Percentiles rank a stretch among this genome's conserved stretches.
Evolutionary conservation across 2,797 vertebrate genomes (phyloP).

Genomic region (Rhinatrema bivittatum): DNA sequence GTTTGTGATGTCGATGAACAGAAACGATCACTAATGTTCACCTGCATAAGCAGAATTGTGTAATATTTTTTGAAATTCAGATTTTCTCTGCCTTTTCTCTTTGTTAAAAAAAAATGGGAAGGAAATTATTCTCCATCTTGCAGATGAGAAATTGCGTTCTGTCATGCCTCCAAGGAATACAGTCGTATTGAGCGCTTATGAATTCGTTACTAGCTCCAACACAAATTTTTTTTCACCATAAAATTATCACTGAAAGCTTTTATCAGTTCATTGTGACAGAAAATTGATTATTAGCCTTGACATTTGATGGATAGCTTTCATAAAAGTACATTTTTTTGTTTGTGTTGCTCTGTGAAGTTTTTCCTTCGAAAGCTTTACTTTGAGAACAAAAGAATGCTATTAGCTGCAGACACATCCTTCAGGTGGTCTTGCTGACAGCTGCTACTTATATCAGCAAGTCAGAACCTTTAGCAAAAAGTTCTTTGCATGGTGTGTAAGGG

Average conservation of each 20-base stretch:
- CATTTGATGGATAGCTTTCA: constrained; percentile 94
- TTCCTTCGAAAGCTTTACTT: too few relatives aligned
- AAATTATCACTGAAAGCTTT: constrained; percentile 79
- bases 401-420: too few relatives aligned
- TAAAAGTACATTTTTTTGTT: constrained; percentile 50
- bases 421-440: too few relatives aligned
- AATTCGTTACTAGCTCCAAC: constrained; percentile 72
- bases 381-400: too few relatives aligned
- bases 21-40: constrained; percentile 56
- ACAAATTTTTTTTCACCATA: constrained; percentile 76
- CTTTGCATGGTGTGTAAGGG: too few relatives aligned
- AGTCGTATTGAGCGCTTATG: constrained; percentile 64
- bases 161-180: constrained; percentile 79
- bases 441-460: too few relatives aligned
- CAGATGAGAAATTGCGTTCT: constrained; percentile 72
- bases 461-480: too few relatives aligned
- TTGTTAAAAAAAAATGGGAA: constrained; percentile 29
- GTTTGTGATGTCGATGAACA: constrained; percentile 49
- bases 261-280: constrained; percentile 87
- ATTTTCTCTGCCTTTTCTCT: neutral
- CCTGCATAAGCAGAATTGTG: constrained; percentile 50
- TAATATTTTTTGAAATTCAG: constrained; percentile 8
- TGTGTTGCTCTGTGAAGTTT: neutral
- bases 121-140: constrained; percentile 60
- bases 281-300: constrained; percentile 95